These are phyloP conservation scores for Porites cylindrica DNA, from an alignment of 92 coral and sea anemone species.

Conservation along the genomic window DNA sequence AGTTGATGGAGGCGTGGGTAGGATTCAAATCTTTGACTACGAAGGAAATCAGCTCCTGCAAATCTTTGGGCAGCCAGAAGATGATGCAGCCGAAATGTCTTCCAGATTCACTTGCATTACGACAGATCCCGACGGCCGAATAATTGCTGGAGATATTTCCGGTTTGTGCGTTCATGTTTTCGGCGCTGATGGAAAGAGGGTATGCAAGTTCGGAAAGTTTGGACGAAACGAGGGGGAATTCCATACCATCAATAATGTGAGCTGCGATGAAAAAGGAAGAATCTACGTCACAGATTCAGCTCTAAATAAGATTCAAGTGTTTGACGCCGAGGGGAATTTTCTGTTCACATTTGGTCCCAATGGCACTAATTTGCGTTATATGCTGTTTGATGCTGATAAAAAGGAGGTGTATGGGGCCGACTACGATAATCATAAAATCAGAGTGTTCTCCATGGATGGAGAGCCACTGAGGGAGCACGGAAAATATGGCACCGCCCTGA, in stretches of 20 bases:
- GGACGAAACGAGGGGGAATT: conserved; percentile 75
- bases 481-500: conserved; percentile 70
- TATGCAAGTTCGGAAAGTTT: conserved; percentile 74
- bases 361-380: conserved; percentile 40
- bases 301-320: conserved; percentile 55
- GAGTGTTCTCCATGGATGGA: conserved; percentile 76
- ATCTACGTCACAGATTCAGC: conserved; percentile 73
- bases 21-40: conserved; percentile 83
- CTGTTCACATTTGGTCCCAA: conserved; percentile 68
- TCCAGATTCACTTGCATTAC: conserved; percentile 51
- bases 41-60: conserved; percentile 75
- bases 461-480: conserved; percentile 71
- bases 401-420: conserved; percentile 74
- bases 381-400: conserved; percentile 67
- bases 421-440: conserved; percentile 65
- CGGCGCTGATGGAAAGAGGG: conserved; percentile 61
- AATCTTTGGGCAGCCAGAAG: conserved; percentile 38
- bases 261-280: conserved; percentile 50
- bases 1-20: conserved; percentile 65
- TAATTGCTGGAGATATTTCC: conserved; percentile 63
- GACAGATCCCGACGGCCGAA: conserved; percentile 70
- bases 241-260: conserved; percentile 37
- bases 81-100: neutral
- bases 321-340: conserved; percentile 71
- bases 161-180: conserved; percentile 60